Evolutionary conservation across 2,888 invertebrate genomes (phyloP).

Genomic region (Onchidella celtica): DNA sequence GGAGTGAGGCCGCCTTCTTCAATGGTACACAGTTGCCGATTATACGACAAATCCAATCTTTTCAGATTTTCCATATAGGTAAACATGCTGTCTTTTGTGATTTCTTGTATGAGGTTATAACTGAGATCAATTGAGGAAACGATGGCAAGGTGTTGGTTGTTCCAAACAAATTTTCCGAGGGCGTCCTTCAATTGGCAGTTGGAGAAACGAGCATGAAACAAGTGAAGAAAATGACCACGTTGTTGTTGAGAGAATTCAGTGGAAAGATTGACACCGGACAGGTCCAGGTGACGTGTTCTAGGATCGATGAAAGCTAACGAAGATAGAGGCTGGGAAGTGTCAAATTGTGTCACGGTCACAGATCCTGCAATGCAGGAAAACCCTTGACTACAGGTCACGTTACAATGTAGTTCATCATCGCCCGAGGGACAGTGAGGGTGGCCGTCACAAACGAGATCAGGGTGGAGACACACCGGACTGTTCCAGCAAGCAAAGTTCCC

Average conservation of each 20-base stretch:
- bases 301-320: constrained; percentile 13
- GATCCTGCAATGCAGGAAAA: constrained; percentile 4
- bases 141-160: too few species aligned
- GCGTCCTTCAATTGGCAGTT: neutral
- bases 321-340: neutral
- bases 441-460: constrained; percentile 7
- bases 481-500: constrained; percentile 5
- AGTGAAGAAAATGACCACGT: neutral
- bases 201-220: neutral
- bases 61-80: too few species aligned
- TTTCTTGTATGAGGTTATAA: too few species aligned
- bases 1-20: too few species aligned
- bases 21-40: too few species aligned
- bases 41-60: too few species aligned
- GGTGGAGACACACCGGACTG: neutral
- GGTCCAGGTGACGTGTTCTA: neutral
- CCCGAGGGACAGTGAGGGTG: constrained; percentile 21
- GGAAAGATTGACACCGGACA: neutral
- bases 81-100: too few species aligned
- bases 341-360: neutral
- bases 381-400: neutral
- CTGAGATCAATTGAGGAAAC: too few species aligned
- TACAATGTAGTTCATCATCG: constrained; percentile 32
- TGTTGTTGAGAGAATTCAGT: neutral
- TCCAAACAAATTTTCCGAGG: too few species aligned